A percentile compares a stretch with the other conserved stretches of the same genome.
Conservation (phyloP, 2,113 vertebrate genomes). For the Nothocercus nigrocapillus region DNA sequence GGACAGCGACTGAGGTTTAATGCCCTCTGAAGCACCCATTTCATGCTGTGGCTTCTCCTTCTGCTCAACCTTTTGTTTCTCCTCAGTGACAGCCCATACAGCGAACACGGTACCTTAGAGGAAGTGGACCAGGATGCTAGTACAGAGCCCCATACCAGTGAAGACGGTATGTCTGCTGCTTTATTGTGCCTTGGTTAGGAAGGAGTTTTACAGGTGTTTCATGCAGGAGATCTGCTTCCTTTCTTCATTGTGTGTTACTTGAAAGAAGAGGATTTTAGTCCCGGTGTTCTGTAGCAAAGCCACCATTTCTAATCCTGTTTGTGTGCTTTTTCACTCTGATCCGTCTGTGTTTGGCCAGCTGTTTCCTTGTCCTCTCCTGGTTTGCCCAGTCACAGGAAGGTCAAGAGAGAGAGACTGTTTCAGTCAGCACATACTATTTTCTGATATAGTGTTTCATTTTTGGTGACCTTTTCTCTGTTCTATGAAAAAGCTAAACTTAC, state of each 20-base stretch:
- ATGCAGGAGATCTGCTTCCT: not conserved
- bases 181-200: not conserved
- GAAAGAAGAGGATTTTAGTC: constrained; percentile 11
- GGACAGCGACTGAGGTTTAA: not conserved
- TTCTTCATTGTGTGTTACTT: not conserved
- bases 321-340: constrained; percentile 21
- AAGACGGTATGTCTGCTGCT: constrained; percentile 84
- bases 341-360: constrained; percentile 57
- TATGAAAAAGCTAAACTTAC: not conserved
- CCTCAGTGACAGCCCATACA: constrained; percentile 94
- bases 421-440: constrained; percentile 46
- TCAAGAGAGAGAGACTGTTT: constrained; percentile 49
- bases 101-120: constrained; percentile 92
- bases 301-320: constrained; percentile 13
- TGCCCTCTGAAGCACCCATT: not conserved
- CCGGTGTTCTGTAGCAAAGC: not conserved
- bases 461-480: not conserved
- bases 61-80: not conserved
- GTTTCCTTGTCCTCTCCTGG: constrained; percentile 58
- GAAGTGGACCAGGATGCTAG: constrained; percentile 94
- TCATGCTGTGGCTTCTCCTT: not conserved
- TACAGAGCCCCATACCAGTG: constrained; percentile 94
- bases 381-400: constrained; percentile 51
- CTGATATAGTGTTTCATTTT: constrained; percentile 1
- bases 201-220: not conserved